A percentile compares a stretch with the other conserved stretches of the same genome.
phyloP scores from a whole-genome alignment of 2,888 invertebrate species.

The Eueremaeus valkanovi region DNA sequence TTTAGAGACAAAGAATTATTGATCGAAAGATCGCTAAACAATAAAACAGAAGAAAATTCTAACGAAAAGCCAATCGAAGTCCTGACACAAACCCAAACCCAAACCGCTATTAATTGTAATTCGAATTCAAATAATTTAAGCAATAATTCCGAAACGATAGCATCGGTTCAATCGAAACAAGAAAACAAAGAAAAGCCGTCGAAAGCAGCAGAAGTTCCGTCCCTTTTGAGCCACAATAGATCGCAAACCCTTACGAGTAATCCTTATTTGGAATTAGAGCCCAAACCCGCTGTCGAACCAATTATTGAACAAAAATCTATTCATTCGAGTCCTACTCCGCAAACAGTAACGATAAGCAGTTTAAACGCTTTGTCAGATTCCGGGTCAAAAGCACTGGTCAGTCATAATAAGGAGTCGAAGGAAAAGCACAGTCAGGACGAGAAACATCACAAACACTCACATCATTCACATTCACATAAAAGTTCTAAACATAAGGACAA shows the following conservation, averaged over 20 bases:
- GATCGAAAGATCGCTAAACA: not conserved
- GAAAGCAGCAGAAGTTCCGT: constrained; percentile 2
- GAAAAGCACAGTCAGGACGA: constrained; percentile 20
- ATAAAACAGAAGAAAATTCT: not conserved
- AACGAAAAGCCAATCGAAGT: not conserved
- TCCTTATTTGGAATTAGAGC: not conserved
- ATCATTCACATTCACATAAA: constrained; percentile 11
- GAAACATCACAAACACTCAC: constrained; percentile 21
- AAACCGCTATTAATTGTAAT: not conserved
- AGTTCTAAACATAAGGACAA: constrained; percentile 37
- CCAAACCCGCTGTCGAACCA: not conserved
- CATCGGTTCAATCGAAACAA: not conserved
- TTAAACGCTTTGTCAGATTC: no score
- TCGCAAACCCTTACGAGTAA: not conserved
- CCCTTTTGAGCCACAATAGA: constrained; percentile 2
- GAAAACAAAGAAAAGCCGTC: constrained; percentile 10
- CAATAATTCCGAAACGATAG: not conserved
- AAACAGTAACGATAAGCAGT: not conserved
- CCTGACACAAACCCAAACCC: not conserved
- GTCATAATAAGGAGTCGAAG: not conserved
- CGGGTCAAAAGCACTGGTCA: no score
- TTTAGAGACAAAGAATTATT: not conserved
- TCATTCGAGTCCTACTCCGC: not conserved
- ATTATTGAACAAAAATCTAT: not conserved
- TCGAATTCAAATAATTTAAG: not conserved